Evolutionary conservation across 2,797 vertebrate genomes (phyloP).

Genomic region (Sebastes aleutianus): DNA sequence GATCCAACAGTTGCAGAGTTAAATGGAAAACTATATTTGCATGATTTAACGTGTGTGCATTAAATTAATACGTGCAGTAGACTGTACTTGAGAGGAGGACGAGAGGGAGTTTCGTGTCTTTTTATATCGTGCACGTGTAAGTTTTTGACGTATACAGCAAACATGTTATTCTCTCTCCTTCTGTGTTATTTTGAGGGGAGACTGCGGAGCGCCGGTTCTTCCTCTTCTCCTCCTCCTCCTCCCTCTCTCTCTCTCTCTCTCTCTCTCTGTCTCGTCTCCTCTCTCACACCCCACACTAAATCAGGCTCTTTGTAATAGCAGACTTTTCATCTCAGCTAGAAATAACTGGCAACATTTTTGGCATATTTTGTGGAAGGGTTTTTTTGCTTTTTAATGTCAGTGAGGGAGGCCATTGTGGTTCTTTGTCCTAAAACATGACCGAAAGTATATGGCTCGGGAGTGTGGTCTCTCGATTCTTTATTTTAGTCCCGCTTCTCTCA

Average conservation of each 20-base stretch:
- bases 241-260: slow-evolving; percentile 3
- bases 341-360: slow-evolving; percentile 80
- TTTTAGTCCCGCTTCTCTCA: slow-evolving; percentile 60
- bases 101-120: slow-evolving; percentile 34
- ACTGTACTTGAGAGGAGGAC: background rate
- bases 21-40: slow-evolving; percentile 27
- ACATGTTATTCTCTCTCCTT: slow-evolving; percentile 80
- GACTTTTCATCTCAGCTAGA: slow-evolving; percentile 78
- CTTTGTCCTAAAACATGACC: slow-evolving; percentile 75
- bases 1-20: slow-evolving; percentile 51
- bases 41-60: background rate
- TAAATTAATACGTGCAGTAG: slow-evolving; percentile 14
- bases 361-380: slow-evolving; percentile 70
- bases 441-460: slow-evolving; percentile 69
- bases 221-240: slow-evolving; percentile 49
- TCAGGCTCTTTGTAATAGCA: slow-evolving; percentile 79
- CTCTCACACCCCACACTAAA: slow-evolving; percentile 81
- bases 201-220: slow-evolving; percentile 79
- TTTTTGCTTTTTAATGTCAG: slow-evolving; percentile 65
- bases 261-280: slow-evolving; percentile 58
- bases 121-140: slow-evolving; percentile 62
- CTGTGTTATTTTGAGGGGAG: slow-evolving; percentile 84
- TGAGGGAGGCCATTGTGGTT: slow-evolving; percentile 68
- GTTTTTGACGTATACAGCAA: slow-evolving; percentile 74
- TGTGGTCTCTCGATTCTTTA: slow-evolving; percentile 67